phyloP scores from a whole-genome alignment of 2,888 invertebrate species.

The Apantesis nais region DNA sequence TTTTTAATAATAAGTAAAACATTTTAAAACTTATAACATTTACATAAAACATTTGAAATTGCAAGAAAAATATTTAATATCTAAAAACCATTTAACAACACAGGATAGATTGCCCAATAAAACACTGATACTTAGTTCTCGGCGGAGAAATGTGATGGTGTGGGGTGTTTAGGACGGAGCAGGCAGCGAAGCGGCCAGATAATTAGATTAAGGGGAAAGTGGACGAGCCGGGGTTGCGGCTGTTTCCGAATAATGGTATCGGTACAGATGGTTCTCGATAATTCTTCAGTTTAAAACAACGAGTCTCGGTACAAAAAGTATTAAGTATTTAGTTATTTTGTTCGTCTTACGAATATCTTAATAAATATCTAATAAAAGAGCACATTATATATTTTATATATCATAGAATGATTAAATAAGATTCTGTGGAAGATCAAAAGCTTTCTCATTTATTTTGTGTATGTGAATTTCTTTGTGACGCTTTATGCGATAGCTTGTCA shows the following conservation, averaged over 20 bases:
- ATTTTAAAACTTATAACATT: neutral
- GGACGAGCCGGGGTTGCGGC: conserved; percentile 68
- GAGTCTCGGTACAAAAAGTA: neutral
- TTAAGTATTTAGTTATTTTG: neutral
- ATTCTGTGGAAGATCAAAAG: no score
- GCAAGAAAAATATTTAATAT: conserved; percentile 58
- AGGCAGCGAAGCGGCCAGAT: conserved; percentile 78
- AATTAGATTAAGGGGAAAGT: conserved; percentile 80
- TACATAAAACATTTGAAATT: neutral
- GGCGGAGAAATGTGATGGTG: conserved; percentile 63
- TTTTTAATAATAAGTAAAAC: neutral
- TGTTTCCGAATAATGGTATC: conserved; percentile 72
- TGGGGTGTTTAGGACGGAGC: conserved; percentile 64
- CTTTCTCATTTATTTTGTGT: no score
- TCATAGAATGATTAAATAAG: neutral
- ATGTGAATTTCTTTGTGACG: neutral
- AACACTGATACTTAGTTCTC: conserved; percentile 70
- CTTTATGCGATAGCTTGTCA: neutral
- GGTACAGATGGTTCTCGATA: conserved; percentile 60
- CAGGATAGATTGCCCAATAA: conserved; percentile 68
- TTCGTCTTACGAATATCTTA: neutral
- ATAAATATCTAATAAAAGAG: neutral
- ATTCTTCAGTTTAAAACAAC: conserved; percentile 41
- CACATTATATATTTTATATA: neutral
- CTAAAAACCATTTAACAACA: conserved; percentile 60